These are phyloP conservation scores for Serinus canaria DNA, from an alignment of 2,113 vertebrate genomes.

Conservation along the genomic window DNA sequence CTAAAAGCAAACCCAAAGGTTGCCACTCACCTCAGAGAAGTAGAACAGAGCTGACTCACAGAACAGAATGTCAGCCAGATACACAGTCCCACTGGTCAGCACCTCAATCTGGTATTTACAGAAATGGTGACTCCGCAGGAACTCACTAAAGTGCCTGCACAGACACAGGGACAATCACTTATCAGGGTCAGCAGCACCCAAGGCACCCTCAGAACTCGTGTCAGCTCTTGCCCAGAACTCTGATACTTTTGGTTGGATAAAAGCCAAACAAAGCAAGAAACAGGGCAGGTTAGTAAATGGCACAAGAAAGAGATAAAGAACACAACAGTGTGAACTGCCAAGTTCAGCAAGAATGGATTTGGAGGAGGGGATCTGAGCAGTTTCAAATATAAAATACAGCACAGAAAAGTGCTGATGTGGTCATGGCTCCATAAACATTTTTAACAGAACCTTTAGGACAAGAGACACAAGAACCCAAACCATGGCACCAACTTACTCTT, in stretches of 20 bases:
- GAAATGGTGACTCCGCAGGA: conserved; percentile 96
- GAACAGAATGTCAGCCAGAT: conserved; percentile 97
- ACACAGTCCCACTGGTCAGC: conserved; percentile 97
- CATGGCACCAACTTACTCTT: conserved; percentile 84
- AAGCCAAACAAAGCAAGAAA: not conserved
- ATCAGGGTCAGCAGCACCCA: not conserved
- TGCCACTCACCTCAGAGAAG: conserved; percentile 92
- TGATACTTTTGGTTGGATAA: not conserved
- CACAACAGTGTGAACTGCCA: not conserved
- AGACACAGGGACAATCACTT: not conserved
- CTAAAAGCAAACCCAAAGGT: not conserved
- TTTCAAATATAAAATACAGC: not conserved
- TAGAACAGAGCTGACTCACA: conserved; percentile 98
- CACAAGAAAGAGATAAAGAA: not conserved
- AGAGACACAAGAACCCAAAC: not conserved
- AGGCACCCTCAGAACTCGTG: not conserved
- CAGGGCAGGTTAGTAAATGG: not conserved
- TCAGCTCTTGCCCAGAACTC: not conserved
- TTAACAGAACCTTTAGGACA: not conserved
- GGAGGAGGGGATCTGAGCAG: not conserved
- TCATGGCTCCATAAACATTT: not conserved
- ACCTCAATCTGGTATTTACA: conserved; percentile 99
- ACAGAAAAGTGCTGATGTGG: not conserved
- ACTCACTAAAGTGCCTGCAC: conserved; percentile 95
- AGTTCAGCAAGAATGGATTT: not conserved